Evolutionary conservation across 2,888 invertebrate species (phyloP), one percentile per base, ranked within the genome.

Genomic region (Drosophila monieri): DNA sequence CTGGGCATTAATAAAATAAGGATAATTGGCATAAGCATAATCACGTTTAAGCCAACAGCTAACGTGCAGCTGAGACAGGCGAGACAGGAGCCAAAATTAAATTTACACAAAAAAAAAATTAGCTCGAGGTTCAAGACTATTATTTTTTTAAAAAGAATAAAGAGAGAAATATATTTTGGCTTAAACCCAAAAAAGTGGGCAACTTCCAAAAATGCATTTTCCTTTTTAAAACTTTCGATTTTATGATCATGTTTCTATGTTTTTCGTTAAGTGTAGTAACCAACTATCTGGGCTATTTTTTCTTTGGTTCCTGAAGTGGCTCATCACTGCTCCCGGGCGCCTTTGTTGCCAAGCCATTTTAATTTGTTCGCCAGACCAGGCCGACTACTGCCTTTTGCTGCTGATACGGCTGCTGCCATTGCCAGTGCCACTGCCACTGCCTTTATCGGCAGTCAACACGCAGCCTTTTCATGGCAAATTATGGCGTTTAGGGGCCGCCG

Each of bases 21-120:
- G 76, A 89, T 90, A 90, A 90, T 90, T 90, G 90, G 89, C 81
- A 85, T 85, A 89, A 87, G 83, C 80, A 89, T 89, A 89, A 89
- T 90, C 89, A 88, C 81, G 89, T 88, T 89, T 89, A 89, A 88
- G 85, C 87, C 87, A 75, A 77, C 77, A 86, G 74, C 55, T 71
- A 77, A 60, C 74, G 67, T 64, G 74, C 78, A 79, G 78, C 78
- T 78, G 78, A 64, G 78, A 65, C 76, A 65, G 53, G 79, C 64
- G 66, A 77, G 74, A 77, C 70, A 72, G 65, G 51, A 46, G 58
- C 32, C 27, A 51, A 18, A 70, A 55, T 56, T 64, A 65, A 55
- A 58, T 41, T 30, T 70, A 53, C 77, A 70, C 58, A 41, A 35
- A 0, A 56, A 47, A 35, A n/a, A 6, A 35, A 6, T 0, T 6